Percentiles rank a stretch among this genome's conserved stretches.
Conservation (phyloP, 2,888 invertebrate genomes). For the Tetragnatha montana region DNA sequence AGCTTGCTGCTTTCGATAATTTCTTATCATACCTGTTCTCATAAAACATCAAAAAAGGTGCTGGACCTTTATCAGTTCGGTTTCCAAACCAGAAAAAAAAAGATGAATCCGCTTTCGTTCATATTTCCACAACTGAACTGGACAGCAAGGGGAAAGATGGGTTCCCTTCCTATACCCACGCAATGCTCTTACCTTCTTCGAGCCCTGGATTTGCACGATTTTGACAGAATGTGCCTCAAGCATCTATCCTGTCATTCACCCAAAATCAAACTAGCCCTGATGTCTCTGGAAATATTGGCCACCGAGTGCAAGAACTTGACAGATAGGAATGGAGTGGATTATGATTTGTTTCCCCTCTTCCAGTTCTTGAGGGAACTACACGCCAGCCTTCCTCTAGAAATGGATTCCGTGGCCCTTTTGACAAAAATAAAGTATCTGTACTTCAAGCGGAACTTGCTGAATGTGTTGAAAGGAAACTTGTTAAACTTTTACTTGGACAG, state of each 20-base stretch:
- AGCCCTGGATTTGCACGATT: slow-evolving; percentile 44
- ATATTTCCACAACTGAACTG: neutral
- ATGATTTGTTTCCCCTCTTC: slow-evolving; percentile 7
- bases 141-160: slow-evolving; percentile 9
- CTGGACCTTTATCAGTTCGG: slow-evolving; percentile 13
- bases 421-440: slow-evolving; percentile 44
- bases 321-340: slow-evolving; percentile 43
- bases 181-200: slow-evolving; percentile 1
- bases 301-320: slow-evolving; percentile 39
- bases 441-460: slow-evolving; percentile 28
- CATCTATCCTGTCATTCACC: slow-evolving; percentile 17
- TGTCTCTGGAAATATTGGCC: slow-evolving; percentile 20
- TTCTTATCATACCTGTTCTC: slow-evolving; percentile 7
- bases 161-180: neutral
- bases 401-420: slow-evolving; percentile 1
- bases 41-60: neutral
- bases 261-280: slow-evolving; percentile 31
- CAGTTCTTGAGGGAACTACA: slow-evolving; percentile 41
- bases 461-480: slow-evolving; percentile 27
- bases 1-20: no score
- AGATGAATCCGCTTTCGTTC: neutral
- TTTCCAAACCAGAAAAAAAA: neutral
- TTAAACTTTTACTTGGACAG: slow-evolving; percentile 27
- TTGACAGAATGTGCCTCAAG: slow-evolving; percentile 11
- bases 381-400: slow-evolving; percentile 17